Conservation (phyloP, 2,888 invertebrate genomes). For the Cheilosia soror region DNA sequence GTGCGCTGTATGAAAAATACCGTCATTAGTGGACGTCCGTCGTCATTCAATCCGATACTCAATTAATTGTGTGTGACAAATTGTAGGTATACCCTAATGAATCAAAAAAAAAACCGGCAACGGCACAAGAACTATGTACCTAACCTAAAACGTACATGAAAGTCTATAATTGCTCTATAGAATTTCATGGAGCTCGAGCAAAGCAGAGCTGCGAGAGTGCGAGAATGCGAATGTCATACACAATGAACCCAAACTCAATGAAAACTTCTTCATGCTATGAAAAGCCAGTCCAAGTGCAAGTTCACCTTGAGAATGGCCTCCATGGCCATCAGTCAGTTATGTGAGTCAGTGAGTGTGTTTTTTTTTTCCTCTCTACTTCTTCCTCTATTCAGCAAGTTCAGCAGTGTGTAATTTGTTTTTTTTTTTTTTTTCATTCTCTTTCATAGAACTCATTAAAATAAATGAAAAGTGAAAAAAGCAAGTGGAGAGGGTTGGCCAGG, state of each 20-base stretch:
- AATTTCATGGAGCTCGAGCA: slow-evolving; percentile 16
- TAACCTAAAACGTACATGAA: too few species aligned
- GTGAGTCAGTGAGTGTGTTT: slow-evolving; percentile 44
- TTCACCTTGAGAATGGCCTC: slow-evolving; percentile 70
- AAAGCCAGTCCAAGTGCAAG: slow-evolving; percentile 59
- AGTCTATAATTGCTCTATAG: slow-evolving; percentile 18
- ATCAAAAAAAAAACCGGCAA: background rate
- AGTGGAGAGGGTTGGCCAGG: slow-evolving; percentile 4
- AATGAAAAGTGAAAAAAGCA: slow-evolving; percentile 60
- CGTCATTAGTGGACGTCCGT: slow-evolving; percentile 43
- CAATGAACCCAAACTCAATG: slow-evolving; percentile 20
- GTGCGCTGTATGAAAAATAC: slow-evolving; percentile 16
- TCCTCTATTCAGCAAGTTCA: slow-evolving; percentile 6
- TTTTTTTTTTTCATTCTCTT: background rate
- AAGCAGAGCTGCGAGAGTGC: background rate
- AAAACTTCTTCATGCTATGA: slow-evolving; percentile 33
- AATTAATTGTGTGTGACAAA: slow-evolving; percentile 67
- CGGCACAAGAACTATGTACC: slow-evolving; percentile 12
- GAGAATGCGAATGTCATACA: slow-evolving; percentile 6
- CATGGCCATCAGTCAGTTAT: slow-evolving; percentile 58
- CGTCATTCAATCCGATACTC: slow-evolving; percentile 35
- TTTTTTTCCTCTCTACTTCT: slow-evolving; percentile 10
- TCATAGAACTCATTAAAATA: slow-evolving; percentile 65
- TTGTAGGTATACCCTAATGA: slow-evolving; percentile 12
- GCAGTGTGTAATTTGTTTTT: slow-evolving; percentile 8